phyloP scores from a whole-genome alignment of 2,888 invertebrate genomes.

The Cistogaster globosa region DNA sequence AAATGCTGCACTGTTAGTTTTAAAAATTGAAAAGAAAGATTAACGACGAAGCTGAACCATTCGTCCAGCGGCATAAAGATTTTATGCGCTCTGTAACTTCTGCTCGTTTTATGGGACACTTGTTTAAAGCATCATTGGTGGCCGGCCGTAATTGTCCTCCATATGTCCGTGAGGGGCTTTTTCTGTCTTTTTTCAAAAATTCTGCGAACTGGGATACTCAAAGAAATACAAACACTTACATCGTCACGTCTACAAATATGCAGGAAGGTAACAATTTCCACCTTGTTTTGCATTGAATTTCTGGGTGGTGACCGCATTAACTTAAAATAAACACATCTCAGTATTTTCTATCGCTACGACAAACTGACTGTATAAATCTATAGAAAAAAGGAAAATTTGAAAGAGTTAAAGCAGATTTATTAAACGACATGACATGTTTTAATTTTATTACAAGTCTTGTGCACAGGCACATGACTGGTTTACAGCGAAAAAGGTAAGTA shows the following conservation, averaged over 20 bases:
- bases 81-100: too few species aligned
- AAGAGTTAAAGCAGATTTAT: conserved; percentile 48
- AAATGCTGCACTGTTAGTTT: too few species aligned
- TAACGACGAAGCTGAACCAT: too few species aligned
- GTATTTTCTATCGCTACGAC: conserved; percentile 18
- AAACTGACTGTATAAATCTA: not conserved
- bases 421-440: conserved; percentile 24
- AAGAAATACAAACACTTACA: not conserved
- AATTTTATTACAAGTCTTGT: conserved; percentile 10
- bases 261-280: conserved; percentile 69
- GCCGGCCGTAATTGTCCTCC: too few species aligned
- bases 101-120: too few species aligned
- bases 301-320: conserved; percentile 42
- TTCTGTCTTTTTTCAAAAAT: too few species aligned
- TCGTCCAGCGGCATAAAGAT: too few species aligned
- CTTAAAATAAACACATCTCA: not conserved
- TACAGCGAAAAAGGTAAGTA: conserved; percentile 24
- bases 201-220: too few species aligned
- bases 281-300: conserved; percentile 20
- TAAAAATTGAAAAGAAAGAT: too few species aligned
- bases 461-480: conserved; percentile 3
- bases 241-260: not conserved
- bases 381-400: not conserved
- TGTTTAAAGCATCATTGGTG: too few species aligned
- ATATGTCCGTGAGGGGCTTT: too few species aligned